phyloP scores from a whole-genome alignment of 2,888 invertebrate species.

The Habroteleia sp. region DNA sequence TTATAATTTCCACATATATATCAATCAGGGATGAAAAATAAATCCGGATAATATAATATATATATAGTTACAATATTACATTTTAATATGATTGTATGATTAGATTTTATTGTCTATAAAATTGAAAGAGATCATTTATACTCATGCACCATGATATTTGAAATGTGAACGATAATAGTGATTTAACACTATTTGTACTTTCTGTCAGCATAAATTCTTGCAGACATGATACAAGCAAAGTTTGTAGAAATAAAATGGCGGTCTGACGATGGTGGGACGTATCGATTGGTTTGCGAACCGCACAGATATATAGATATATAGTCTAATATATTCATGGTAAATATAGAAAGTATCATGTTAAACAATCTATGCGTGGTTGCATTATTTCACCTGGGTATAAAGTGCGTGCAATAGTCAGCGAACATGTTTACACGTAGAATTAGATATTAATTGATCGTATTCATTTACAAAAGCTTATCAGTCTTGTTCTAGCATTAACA shows the following conservation, averaged over 20 bases:
- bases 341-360: slow-evolving; percentile 39
- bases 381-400: slow-evolving; percentile 56
- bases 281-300: slow-evolving; percentile 74
- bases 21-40: no score
- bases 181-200: slow-evolving; percentile 41
- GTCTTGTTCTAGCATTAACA: not conserved
- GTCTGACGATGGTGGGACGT: slow-evolving; percentile 71
- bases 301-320: slow-evolving; percentile 52
- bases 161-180: slow-evolving; percentile 34
- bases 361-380: slow-evolving; percentile 41
- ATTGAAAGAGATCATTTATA: no score
- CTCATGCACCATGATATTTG: slow-evolving; percentile 10
- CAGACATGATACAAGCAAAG: slow-evolving; percentile 66
- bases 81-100: no score
- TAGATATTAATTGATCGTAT: slow-evolving; percentile 76
- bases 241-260: slow-evolving; percentile 76
- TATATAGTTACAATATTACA: no score
- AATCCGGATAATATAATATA: no score
- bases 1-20: no score
- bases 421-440: slow-evolving; percentile 60
- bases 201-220: slow-evolving; percentile 45
- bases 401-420: slow-evolving; percentile 36
- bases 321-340: slow-evolving; percentile 41
- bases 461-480: slow-evolving; percentile 69
- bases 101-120: no score